Conservation (phyloP, 2,113 vertebrate genomes). For the Solenodon paradoxus region DNA sequence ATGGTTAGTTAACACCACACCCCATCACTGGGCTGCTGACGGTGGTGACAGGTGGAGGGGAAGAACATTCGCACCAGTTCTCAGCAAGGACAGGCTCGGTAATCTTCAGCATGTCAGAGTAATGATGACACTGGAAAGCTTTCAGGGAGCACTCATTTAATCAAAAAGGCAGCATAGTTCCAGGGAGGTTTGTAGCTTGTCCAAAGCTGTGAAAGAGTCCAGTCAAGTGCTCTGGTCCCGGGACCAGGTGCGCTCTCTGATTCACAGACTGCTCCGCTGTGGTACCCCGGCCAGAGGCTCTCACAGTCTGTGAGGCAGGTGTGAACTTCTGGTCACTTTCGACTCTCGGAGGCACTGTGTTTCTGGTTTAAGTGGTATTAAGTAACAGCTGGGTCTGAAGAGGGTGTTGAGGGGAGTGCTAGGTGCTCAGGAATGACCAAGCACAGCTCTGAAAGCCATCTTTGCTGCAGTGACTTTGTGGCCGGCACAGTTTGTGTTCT, state of each 20-base stretch:
- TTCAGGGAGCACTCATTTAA: not conserved
- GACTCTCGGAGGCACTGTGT: not conserved
- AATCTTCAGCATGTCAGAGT: not conserved
- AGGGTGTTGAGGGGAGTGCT: not conserved
- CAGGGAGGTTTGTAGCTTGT: not conserved
- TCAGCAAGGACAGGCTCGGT: not conserved
- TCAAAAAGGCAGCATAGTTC: not conserved
- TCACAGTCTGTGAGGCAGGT: not conserved
- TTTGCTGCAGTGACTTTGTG: not conserved
- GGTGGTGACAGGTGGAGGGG: not conserved
- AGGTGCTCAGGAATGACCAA: not conserved
- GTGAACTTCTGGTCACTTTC: not conserved
- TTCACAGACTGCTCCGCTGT: too few relatives aligned
- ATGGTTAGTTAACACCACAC: not conserved
- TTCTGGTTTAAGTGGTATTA: not conserved
- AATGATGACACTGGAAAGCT: not conserved
- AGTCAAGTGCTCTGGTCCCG: rapidly evolving
- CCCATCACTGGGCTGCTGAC: not conserved
- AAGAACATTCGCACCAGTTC: not conserved
- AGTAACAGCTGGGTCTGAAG: not conserved
- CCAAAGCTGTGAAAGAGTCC: not conserved
- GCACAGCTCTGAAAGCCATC: not conserved
- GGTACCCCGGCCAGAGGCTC: not conserved
- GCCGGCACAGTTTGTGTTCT: not conserved
- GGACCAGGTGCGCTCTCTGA: not conserved